Base-by-base conservation (phyloP, 2,113 vertebrate genomes). In the Rafetus swinhoei region DNA sequence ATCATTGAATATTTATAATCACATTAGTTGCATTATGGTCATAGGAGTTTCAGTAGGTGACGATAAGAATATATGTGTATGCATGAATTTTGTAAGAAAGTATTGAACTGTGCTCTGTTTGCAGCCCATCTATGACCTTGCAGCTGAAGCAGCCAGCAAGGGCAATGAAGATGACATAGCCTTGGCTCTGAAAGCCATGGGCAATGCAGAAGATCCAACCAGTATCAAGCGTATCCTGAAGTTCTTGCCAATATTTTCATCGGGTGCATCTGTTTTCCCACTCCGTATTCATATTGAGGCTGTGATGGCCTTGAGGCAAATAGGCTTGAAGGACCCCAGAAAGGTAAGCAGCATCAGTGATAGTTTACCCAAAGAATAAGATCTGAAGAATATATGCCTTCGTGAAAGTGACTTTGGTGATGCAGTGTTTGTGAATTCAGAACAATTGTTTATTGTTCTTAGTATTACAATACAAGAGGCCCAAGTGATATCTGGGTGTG, bases 181-280 rank as follows among this genome's bases (percentile, higher is more conserved):
- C 79, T 87, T 98, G 3, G 96, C 97, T 84, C 96, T 99, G 94
- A 99, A 98, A 94, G 98, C 98, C 90, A 95, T 99, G 74, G 99
- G 98, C 81, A 99, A 99, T 16, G 94, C 98, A 5, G 99, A 98
- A 79, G 98, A 99, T 81, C 97, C 97, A 72, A 94, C 94, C 90
- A 99, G 98, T 96, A 94, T 98, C 89, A 99, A 99, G 95, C 98
- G 98, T 81, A 97, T 99, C 92, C 91, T 97, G 89, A 98, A 98
- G 92, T 98, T 98, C 95, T 94, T 99, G 59, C 98, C 98, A 3
- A 80, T 97, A 1, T 97, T 98, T 59, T 97, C 98, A 32, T 93
- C 98, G 22, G 95, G 87, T 52, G 98, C 97, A 25, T 95, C 97
- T 55, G 97, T 95, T 52, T 95, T 98, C 84, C 91, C 98, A 14